Evolutionary conservation across 2,888 invertebrate species (phyloP), one percentile per base, ranked within the genome.

Genomic region (Graphium colonna): DNA sequence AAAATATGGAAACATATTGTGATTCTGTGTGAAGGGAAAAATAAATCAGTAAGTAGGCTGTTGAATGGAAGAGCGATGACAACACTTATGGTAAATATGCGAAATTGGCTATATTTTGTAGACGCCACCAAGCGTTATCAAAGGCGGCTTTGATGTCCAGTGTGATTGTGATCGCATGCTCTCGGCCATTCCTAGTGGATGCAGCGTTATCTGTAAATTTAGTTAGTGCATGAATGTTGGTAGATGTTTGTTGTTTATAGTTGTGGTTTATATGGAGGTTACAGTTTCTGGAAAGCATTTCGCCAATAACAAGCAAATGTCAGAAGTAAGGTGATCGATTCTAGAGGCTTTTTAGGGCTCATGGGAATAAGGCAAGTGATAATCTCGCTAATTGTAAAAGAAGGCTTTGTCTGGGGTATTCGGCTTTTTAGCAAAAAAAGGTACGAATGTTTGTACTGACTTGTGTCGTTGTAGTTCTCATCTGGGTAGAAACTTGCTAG

Each of bases 381-480:
- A 0, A 62, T 39, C 21, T 64, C 64, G 0, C 41, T 52, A 0
- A 7, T 5, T 0, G 62, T 59, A 15, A 63, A 62, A 0, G 46
- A 52, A 0, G 52, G 46, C 0, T n/a, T 61, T 60, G 1, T 36
- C 8, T n/a, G n/a, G n/a, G n/a, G 9, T 13, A n/a, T 13, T 0
- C n/a, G n/a, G n/a, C n/a, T n/a, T n/a, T n/a, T n/a, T n/a, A n/a
- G n/a, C n/a, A n/a, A n/a, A n/a, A n/a, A n/a, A n/a, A n/a, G n/a
- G n/a, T n/a, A n/a, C n/a, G n/a, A n/a, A n/a, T n/a, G n/a, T n/a
- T n/a, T n/a, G n/a, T n/a, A n/a, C n/a, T n/a, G n/a, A n/a, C n/a
- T n/a, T n/a, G n/a, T n/a, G n/a, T n/a, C n/a, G n/a, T n/a, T n/a
- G n/a, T n/a, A n/a, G n/a, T n/a, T n/a, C n/a, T n/a, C n/a, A n/a